Percentiles rank a stretch among this genome's conserved stretches.
These are phyloP conservation scores for Drosophila neonasuta DNA, from an alignment of 2,888 invertebrate genomes.

Conservation along the genomic window DNA sequence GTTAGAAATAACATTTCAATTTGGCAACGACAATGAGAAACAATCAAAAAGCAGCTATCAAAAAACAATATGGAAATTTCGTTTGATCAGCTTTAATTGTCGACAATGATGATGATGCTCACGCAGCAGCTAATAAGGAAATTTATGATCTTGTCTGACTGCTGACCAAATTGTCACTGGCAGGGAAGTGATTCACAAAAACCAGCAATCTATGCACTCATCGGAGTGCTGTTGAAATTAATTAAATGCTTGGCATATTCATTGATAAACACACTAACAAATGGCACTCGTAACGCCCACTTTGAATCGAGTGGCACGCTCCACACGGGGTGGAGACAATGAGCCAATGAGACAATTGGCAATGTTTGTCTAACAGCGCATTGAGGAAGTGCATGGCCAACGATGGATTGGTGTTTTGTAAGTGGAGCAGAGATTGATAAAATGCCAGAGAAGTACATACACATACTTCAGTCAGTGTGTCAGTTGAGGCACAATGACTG, in stretches of 20 bases:
- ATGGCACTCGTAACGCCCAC: conserved; percentile 35
- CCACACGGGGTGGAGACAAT: conserved; percentile 35
- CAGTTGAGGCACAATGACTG: conserved; percentile 42
- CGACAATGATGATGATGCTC: conserved; percentile 26
- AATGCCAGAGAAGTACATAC: conserved; percentile 20
- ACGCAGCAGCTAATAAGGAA: conserved; percentile 33
- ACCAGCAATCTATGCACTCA: conserved; percentile 23
- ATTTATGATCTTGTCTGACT: conserved; percentile 39
- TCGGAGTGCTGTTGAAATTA: conserved; percentile 23
- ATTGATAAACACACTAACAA: conserved; percentile 33
- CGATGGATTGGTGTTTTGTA: conserved; percentile 21
- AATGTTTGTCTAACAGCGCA: conserved; percentile 49
- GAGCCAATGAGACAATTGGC: conserved; percentile 32
- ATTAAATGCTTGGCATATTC: conserved; percentile 28
- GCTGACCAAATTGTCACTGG: conserved; percentile 28
- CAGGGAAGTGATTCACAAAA: conserved; percentile 20
- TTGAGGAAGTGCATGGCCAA: conserved; percentile 58
- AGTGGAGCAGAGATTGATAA: conserved; percentile 34
- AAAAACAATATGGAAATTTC: conserved; percentile 31
- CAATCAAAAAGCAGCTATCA: conserved; percentile 37
- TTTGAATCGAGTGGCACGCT: conserved; percentile 36
- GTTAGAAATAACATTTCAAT: conserved; percentile 22
- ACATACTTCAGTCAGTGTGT: conserved; percentile 22
- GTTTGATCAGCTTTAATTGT: conserved; percentile 46
- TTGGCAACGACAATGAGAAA: conserved; percentile 12